These are phyloP conservation scores for Falco columbarius DNA, from an alignment of 2,797 vertebrate species.

Conservation along the genomic window DNA sequence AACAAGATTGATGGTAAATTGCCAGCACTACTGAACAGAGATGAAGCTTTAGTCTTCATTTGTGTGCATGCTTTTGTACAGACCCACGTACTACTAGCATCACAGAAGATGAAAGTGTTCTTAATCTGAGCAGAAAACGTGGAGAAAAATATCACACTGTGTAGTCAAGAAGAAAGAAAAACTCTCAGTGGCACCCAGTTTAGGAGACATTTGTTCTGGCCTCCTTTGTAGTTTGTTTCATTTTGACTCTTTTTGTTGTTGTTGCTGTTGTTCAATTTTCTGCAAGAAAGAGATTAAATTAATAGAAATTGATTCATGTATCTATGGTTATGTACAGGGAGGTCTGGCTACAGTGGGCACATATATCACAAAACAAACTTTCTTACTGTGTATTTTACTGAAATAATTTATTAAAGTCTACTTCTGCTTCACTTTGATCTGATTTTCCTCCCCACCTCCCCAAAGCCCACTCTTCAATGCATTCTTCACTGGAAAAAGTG, in stretches of 20 bases:
- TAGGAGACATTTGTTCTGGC: not conserved
- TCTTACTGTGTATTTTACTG: not conserved
- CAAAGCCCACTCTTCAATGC: not conserved
- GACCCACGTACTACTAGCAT: not conserved
- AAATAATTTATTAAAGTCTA: not conserved
- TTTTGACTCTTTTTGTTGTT: not conserved
- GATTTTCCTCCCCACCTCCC: not conserved
- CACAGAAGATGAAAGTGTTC: constrained; percentile 37
- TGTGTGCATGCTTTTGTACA: constrained; percentile 13
- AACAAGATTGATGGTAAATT: constrained; percentile 33
- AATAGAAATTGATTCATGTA: constrained; percentile 51
- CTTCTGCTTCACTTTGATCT: not conserved
- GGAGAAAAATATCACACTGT: constrained; percentile 38
- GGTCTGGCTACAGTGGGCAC: not conserved
- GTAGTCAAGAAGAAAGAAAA: constrained; percentile 39
- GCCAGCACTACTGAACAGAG: not conserved
- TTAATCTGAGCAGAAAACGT: constrained; percentile 15
- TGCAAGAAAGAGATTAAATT: constrained; percentile 35
- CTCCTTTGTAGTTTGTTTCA: not conserved
- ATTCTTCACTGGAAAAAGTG: not conserved
- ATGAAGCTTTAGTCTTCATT: constrained; percentile 39
- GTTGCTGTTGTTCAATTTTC: constrained; percentile 32
- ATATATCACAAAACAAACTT: constrained; percentile 4
- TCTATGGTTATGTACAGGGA: not conserved
- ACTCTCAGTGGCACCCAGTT: not conserved